A percentile compares a stretch with the other conserved stretches of the same genome.
Evolutionary conservation across 1,140 invertebrate genomes (phyloP).

Genomic region (Scaptomyza montana): DNA sequence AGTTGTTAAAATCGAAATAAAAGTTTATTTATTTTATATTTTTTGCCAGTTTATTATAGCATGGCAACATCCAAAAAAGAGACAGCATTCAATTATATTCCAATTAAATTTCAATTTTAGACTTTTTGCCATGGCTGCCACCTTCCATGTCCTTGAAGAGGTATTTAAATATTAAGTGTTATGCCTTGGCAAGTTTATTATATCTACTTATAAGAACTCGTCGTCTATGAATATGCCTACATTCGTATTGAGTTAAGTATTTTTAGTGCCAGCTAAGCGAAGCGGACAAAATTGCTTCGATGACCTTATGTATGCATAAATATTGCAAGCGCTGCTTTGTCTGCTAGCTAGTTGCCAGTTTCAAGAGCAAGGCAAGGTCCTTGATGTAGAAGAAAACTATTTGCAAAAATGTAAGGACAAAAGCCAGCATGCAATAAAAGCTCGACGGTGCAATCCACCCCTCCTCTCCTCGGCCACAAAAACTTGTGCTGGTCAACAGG

Average conservation of each 20-base stretch:
- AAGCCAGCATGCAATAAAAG: conserved; percentile 48
- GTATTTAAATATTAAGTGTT: conserved; percentile 61
- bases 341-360: conserved; percentile 66
- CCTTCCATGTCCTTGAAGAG: conserved; percentile 56
- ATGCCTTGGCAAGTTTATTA: conserved; percentile 9
- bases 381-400: conserved; percentile 54
- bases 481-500: conserved; percentile 63
- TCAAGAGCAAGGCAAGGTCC: conserved; percentile 78
- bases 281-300: conserved; percentile 72
- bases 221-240: background rate
- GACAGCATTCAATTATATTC: conserved; percentile 61
- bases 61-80: conserved; percentile 19
- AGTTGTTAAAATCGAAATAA: background rate
- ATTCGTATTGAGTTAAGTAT: conserved; percentile 29
- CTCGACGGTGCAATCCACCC: conserved; percentile 4
- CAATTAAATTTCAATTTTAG: conserved; percentile 77
- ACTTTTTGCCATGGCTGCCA: conserved; percentile 23
- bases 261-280: conserved; percentile 72
- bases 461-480: background rate
- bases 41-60: background rate
- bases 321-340: conserved; percentile 62
- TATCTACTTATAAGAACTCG: background rate
- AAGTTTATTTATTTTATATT: background rate
- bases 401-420: conserved; percentile 63
- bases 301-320: conserved; percentile 78